Percentiles rank a stretch among this genome's conserved stretches.
Conservation (phyloP, 2,797 vertebrate genomes). For the Salmo trutta region DNA sequence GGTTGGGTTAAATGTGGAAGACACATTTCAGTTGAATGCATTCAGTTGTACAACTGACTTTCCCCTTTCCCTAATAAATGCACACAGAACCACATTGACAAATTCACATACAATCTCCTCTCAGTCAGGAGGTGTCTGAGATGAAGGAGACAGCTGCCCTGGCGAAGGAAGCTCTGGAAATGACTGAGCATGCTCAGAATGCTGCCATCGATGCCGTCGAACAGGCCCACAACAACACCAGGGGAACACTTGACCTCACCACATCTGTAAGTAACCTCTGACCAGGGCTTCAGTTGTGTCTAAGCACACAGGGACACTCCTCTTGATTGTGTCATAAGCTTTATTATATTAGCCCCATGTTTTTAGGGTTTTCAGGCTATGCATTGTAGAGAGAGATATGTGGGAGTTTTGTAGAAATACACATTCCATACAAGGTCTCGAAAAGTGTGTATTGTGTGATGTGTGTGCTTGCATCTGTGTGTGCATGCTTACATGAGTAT, state of each 20-base stretch:
- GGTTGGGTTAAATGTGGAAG: no score
- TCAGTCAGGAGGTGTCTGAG: conserved; percentile 81
- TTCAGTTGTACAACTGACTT: no score
- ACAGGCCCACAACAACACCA: conserved; percentile 83
- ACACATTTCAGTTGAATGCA: no score
- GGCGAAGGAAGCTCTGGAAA: conserved; percentile 81
- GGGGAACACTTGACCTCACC: conserved; percentile 82
- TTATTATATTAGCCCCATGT: no score
- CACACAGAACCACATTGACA: conserved; percentile 1
- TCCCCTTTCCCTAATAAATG: neutral
- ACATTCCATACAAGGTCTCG: neutral
- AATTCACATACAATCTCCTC: neutral
- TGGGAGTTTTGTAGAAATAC: no score
- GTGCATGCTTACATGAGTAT: no score
- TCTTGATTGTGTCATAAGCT: neutral
- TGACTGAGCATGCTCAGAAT: conserved; percentile 84
- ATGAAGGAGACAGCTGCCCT: conserved; percentile 79
- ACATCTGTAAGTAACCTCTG: conserved; percentile 74
- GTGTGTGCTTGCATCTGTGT: conserved; percentile 21
- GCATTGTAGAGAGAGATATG: no score
- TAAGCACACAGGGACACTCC: neutral
- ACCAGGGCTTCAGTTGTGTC: neutral
- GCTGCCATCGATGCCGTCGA: conserved; percentile 82
- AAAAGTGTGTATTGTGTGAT: conserved; percentile 3
- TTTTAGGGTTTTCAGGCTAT: no score